Base-by-base conservation (phyloP, 2,113 vertebrate genomes). In the Ceuthmochares aereus region DNA sequence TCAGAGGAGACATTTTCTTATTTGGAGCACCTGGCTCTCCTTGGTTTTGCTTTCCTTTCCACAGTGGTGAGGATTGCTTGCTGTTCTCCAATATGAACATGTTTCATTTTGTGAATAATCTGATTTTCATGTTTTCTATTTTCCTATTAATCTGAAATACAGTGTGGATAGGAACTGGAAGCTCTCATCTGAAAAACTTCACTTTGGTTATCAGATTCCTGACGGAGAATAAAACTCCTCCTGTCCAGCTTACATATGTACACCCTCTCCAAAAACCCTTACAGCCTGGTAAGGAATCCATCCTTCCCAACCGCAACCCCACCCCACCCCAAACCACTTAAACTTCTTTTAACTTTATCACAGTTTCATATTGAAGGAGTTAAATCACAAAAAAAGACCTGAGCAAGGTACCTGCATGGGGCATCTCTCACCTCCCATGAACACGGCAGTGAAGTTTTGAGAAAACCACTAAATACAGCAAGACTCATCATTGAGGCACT, bases 1-100 rank as follows among this genome's bases (percentile, higher is more conserved):
- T 97, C 87, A 32, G 82, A 1, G 0, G 84, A 98, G 97, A 97
- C 80, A 87, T 96, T 97, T 96, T 95, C 96, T 96, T 96, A 95
- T 95, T 96, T 83, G 95, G 74, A 84, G 93, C 94, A 96, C 97
- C 97, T 96, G 96, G 93, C 84, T 97, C 95, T 96, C 96, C 97
- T 98, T 97, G 87, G 42, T 97, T 92, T 96, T 45, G 4, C 69
- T 96, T 87, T 77, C 80, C 91, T 94, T 82, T 80, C 93, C 84
- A 72, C 95, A 92, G 89, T 36, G 84, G 58, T 14, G 17, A 96
- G 95, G 59, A 92, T 59, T 91, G 79, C 84, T 97, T 95, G 89
- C 91, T 79, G 52, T 94, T 96, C 89, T 86, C 78, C 30, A 21
- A 84, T 43, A 40, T 3, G 14, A 82, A 64, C 42, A 21, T 4